phyloP scores from a whole-genome alignment of 2,113 vertebrate species.

The Antennarius striatus region DNA sequence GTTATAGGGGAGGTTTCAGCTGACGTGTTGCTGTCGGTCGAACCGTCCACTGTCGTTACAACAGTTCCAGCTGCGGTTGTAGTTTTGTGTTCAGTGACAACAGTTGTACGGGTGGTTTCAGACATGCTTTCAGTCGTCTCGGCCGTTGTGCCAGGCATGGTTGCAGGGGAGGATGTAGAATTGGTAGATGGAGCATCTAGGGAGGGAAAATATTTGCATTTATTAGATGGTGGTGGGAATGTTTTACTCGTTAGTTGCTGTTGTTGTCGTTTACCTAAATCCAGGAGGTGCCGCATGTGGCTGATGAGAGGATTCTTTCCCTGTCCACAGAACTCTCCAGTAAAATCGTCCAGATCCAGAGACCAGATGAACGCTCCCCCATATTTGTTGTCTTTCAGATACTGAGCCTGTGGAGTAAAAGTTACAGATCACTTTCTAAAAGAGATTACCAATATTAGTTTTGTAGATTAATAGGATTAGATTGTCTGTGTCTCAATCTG shows the following conservation, averaged over 20 bases:
- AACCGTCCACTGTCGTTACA: too few species aligned
- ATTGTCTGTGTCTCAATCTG: too few species aligned
- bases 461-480: too few species aligned
- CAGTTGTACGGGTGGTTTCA: too few species aligned
- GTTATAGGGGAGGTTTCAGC: too few species aligned
- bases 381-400: constrained; percentile 77
- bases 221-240: background rate
- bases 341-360: constrained; percentile 85
- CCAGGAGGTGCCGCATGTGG: constrained; percentile 69
- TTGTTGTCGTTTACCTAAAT: constrained; percentile 35
- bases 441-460: too few species aligned
- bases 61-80: too few species aligned
- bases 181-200: constrained; percentile 32
- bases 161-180: constrained; percentile 2
- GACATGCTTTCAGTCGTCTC: too few species aligned
- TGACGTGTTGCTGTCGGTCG: too few species aligned
- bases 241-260: background rate
- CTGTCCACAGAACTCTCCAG: constrained; percentile 78
- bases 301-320: constrained; percentile 77
- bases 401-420: constrained; percentile 66
- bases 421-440: too few species aligned
- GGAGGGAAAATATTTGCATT: background rate
- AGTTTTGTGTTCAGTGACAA: too few species aligned
- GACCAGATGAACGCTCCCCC: constrained; percentile 85
- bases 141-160: constrained; percentile 4